Conservation (phyloP, 92 coral and sea anemone genomes). For the Palythoa caribaeorum region DNA sequence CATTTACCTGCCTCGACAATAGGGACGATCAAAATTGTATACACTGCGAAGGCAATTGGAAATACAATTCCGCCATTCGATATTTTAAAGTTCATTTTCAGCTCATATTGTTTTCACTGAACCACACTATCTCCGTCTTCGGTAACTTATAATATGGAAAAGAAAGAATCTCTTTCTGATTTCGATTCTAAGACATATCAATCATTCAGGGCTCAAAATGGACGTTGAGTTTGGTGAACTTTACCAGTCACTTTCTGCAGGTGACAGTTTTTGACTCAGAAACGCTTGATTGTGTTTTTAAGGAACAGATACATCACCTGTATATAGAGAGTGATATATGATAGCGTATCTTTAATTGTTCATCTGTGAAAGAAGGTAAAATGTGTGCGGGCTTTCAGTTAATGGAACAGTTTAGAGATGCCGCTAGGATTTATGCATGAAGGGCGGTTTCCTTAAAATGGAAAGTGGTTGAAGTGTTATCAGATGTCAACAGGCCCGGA, state of each 20-base stretch:
- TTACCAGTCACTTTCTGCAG: not conserved
- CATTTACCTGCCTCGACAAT: slow-evolving; percentile 15
- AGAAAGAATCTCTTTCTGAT: not conserved
- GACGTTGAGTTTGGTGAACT: not conserved
- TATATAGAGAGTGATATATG: not conserved
- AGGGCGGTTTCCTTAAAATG: not conserved
- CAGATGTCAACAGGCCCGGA: no score
- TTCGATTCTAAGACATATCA: not conserved
- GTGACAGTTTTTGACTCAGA: not conserved
- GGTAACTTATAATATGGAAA: not conserved
- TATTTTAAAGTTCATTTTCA: not conserved
- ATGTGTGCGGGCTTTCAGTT: not conserved
- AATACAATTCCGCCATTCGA: not conserved
- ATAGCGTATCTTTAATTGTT: not conserved
- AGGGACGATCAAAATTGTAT: not conserved
- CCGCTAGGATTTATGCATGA: not conserved
- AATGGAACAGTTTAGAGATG: not conserved
- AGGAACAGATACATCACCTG: not conserved
- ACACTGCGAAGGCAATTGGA: not conserved
- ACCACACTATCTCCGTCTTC: not conserved
- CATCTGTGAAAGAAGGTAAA: not conserved
- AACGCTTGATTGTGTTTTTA: not conserved
- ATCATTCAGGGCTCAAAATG: not conserved
- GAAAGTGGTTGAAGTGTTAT: not conserved
- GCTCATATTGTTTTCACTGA: slow-evolving; percentile 13